Conservation (phyloP, 2,113 vertebrate species). For the Nibea coibor region DNA sequence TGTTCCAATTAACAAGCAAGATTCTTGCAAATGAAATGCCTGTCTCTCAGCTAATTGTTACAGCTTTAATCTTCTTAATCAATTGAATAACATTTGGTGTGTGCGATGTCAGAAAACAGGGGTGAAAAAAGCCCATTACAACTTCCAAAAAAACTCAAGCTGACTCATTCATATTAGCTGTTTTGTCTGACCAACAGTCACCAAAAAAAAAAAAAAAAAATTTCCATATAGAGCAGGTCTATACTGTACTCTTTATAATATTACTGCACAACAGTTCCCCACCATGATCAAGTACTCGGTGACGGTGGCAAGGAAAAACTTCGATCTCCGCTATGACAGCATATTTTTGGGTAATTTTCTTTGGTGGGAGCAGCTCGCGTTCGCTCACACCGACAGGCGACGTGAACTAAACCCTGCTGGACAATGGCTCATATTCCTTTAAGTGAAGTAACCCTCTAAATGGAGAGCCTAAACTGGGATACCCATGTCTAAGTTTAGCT, state of each 20-base stretch:
- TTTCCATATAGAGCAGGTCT: no score
- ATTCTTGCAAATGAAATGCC: neutral
- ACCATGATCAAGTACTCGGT: no score
- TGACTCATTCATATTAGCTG: neutral
- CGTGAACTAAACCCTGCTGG: neutral
- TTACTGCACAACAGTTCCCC: no score
- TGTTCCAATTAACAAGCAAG: no score
- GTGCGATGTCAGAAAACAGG: neutral
- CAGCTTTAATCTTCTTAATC: neutral
- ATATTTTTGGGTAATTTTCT: no score
- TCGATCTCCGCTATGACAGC: no score
- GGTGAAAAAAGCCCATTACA: no score
- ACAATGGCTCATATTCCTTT: slow-evolving; percentile 8
- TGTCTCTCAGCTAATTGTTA: neutral
- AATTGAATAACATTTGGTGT: neutral
- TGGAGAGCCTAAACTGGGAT: slow-evolving; percentile 40
- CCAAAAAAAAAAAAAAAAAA: neutral
- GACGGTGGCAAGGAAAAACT: no score
- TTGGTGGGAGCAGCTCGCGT: neutral
- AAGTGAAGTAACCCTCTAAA: slow-evolving; percentile 34
- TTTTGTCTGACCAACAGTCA: neutral
- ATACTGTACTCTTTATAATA: no score
- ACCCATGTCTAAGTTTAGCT: slow-evolving; percentile 58
- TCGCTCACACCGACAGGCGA: neutral
- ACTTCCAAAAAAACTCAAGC: neutral